phyloP scores from a whole-genome alignment of 2,113 vertebrate genomes.

The Brienomyrus brachyistius region DNA sequence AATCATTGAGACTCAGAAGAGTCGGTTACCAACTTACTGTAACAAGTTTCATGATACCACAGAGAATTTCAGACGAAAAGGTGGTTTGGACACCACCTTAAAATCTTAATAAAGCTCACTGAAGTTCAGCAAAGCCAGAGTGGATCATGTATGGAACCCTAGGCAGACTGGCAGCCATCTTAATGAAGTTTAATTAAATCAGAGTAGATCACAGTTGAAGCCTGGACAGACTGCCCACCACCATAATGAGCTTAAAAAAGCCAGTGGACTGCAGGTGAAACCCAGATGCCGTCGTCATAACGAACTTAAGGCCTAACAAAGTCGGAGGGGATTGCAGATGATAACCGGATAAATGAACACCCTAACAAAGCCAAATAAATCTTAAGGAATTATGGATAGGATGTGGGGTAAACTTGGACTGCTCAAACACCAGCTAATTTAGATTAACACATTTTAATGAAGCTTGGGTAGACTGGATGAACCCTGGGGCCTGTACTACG shows the following conservation, averaged over 20 bases:
- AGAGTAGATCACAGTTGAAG: neutral
- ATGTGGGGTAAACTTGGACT: no score
- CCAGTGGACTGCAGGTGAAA: neutral
- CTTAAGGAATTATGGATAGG: no score
- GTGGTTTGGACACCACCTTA: neutral
- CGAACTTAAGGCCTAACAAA: neutral
- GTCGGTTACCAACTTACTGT: neutral
- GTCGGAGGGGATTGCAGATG: no score
- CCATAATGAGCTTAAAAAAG: neutral
- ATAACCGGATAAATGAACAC: no score
- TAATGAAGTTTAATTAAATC: neutral
- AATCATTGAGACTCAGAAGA: neutral
- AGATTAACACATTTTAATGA: no score
- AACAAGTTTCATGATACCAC: neutral
- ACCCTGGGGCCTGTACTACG: no score
- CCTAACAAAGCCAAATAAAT: no score
- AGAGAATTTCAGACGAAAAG: neutral
- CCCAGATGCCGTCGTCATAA: neutral
- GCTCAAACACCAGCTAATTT: no score
- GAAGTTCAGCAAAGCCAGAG: neutral
- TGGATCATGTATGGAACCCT: neutral
- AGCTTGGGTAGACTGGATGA: no score
- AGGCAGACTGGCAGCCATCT: neutral
- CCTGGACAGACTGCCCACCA: neutral
- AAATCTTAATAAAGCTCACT: neutral